Evolutionary conservation across 2,888 invertebrate genomes (phyloP).

Genomic region (Chaetogeoica ovagalla): DNA sequence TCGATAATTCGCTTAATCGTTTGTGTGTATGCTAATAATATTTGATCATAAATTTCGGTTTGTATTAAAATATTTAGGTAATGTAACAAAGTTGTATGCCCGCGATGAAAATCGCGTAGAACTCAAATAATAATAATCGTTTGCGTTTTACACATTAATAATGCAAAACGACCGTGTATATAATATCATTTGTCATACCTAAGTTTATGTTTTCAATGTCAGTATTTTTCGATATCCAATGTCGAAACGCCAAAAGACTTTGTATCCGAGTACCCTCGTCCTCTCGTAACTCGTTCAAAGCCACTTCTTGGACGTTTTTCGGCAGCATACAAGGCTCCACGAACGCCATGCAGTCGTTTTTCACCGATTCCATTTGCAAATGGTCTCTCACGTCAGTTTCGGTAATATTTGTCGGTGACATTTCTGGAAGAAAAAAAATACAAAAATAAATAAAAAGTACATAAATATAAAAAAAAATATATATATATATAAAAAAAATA

Average conservation of each 20-base stretch:
- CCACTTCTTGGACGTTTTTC: conserved; percentile 59
- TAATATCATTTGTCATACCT: conserved; percentile 60
- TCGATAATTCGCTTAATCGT: no score
- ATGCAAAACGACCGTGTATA: background rate
- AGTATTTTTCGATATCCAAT: conserved; percentile 72
- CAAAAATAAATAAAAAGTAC: background rate
- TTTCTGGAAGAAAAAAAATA: conserved; percentile 3
- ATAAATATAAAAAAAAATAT: no score
- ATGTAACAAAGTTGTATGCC: no score
- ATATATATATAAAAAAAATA: no score
- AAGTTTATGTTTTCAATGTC: conserved; percentile 71
- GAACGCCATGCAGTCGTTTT: background rate
- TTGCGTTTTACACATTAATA: background rate
- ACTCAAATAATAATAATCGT: no score
- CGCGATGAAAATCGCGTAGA: no score
- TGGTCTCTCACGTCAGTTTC: background rate
- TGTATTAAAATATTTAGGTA: no score
- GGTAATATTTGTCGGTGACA: conserved; percentile 16
- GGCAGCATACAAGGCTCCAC: conserved; percentile 16
- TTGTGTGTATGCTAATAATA: no score
- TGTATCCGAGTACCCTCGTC: conserved; percentile 68
- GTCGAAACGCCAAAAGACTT: conserved; percentile 68
- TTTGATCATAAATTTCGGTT: no score
- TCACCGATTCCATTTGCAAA: background rate
- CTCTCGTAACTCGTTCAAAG: conserved; percentile 72